Evolutionary conservation across 2,113 vertebrate species (phyloP).

Genomic region (Butorides virescens): DNA sequence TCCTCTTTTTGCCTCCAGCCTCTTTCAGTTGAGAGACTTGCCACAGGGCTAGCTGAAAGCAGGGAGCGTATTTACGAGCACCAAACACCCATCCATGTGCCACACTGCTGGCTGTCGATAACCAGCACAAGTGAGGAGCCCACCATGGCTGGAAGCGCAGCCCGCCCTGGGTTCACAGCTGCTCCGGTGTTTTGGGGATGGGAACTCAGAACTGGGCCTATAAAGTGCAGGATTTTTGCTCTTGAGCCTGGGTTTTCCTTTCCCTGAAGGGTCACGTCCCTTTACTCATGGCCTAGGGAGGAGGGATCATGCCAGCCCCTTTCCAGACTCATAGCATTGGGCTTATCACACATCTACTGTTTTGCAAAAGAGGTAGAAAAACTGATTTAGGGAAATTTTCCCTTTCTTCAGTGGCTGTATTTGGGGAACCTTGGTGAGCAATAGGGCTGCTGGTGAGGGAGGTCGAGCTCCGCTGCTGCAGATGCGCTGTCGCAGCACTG

Average conservation of each 20-base stretch:
- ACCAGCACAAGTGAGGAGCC: fast-evolving
- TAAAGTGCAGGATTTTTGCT: not conserved
- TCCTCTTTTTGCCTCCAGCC: no score
- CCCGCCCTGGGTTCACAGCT: fast-evolving
- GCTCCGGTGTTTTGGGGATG: not conserved
- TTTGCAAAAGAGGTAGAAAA: not conserved
- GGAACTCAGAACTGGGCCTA: not conserved
- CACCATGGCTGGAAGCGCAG: not conserved
- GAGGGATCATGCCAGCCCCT: not conserved
- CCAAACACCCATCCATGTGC: not conserved
- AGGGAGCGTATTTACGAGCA: not conserved
- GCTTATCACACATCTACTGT: not conserved
- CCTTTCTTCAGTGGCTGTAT: not conserved
- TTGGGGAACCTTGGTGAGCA: not conserved
- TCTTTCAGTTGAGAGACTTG: not conserved
- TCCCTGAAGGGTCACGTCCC: not conserved
- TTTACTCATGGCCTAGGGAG: not conserved
- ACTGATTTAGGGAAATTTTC: not conserved
- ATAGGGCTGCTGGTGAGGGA: not conserved
- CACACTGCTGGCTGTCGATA: not conserved
- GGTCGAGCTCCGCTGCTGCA: not conserved
- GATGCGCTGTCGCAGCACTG: not conserved
- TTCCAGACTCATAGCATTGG: fast-evolving
- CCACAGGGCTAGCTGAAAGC: not conserved
- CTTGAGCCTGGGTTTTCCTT: not conserved